phyloP scores from a whole-genome alignment of 2,888 invertebrate genomes.

The Ypsolopha sequella region DNA sequence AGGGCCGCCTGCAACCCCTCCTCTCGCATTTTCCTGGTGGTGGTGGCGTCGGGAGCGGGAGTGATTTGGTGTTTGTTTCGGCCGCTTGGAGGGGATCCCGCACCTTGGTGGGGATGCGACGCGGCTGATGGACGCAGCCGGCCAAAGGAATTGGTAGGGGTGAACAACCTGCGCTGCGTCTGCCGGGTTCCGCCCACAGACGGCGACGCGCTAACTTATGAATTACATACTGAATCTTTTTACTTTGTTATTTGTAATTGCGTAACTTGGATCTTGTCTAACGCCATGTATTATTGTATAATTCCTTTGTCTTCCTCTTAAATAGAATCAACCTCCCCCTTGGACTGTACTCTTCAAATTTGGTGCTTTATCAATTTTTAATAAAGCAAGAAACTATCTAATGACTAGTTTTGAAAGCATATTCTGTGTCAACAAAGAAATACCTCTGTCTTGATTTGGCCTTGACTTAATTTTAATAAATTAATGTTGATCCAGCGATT shows the following conservation, averaged over 20 bases:
- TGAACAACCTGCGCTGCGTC: slow-evolving; percentile 53
- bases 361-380: too few species aligned
- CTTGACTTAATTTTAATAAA: too few species aligned
- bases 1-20: slow-evolving; percentile 58
- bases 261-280: slow-evolving; percentile 34
- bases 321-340: too few species aligned
- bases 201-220: slow-evolving; percentile 22
- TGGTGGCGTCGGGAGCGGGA: slow-evolving; percentile 69
- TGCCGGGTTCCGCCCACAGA: slow-evolving; percentile 36
- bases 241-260: slow-evolving; percentile 29
- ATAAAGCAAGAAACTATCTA: too few species aligned
- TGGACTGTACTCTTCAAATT: too few species aligned
- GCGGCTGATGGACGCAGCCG: slow-evolving; percentile 47
- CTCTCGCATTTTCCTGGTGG: slow-evolving; percentile 58
- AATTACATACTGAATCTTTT: slow-evolving; percentile 18
- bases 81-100: slow-evolving; percentile 68
- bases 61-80: slow-evolving; percentile 50
- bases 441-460: too few species aligned
- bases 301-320: slow-evolving; percentile 31
- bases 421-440: too few species aligned
- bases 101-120: slow-evolving; percentile 66
- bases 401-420: too few species aligned
- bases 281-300: slow-evolving; percentile 34
- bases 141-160: slow-evolving; percentile 62
- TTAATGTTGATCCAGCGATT: too few species aligned